Conservation (phyloP, 2,113 vertebrate genomes). For the Erpornis zantholeuca region DNA sequence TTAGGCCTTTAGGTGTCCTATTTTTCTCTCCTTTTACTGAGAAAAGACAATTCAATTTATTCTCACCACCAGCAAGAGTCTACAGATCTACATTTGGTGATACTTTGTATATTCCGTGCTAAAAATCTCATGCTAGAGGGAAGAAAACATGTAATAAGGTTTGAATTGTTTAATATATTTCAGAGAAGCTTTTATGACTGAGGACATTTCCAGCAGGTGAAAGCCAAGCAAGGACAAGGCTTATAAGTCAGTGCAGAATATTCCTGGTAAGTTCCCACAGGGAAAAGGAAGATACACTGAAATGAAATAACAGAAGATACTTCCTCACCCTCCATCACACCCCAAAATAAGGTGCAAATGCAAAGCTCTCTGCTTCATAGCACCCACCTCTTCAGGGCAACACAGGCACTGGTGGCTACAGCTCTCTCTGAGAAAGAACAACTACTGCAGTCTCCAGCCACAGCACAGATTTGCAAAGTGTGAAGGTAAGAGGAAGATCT, state of each 20-base stretch:
- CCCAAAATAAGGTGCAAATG: neutral
- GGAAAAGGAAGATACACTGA: neutral
- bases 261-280: neutral
- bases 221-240: neutral
- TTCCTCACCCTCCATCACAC: neutral
- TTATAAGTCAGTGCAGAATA: neutral
- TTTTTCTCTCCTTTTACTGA: neutral
- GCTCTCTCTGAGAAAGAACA: neutral
- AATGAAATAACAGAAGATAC: neutral
- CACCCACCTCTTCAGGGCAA: neutral
- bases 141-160: neutral
- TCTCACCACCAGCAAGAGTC: neutral
- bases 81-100: neutral
- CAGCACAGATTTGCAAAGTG: neutral
- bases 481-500: neutral
- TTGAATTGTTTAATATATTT: neutral
- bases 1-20: neutral
- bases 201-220: neutral
- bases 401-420: neutral
- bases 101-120: neutral
- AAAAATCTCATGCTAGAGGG: neutral
- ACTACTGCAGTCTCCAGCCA: neutral
- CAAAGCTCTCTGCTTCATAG: neutral
- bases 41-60: neutral
- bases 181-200: neutral